Conservation (phyloP, 2,888 invertebrate species). For the Imbricaverruca yamaguchii region DNA sequence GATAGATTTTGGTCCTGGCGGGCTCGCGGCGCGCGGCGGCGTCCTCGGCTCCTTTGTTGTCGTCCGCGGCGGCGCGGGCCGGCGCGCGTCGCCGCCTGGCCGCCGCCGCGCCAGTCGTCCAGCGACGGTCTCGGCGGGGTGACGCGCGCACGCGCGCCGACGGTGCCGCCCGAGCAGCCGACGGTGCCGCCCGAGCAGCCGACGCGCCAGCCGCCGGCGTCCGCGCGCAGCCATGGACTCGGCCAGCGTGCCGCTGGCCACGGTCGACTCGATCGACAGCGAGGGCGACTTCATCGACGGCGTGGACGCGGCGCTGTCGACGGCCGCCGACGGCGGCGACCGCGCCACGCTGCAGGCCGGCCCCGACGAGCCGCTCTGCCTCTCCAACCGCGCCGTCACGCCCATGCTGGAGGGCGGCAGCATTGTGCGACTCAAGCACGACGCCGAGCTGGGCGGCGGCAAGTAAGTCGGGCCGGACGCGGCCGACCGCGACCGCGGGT, state of each 20-base stretch:
- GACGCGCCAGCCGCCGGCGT: not conserved
- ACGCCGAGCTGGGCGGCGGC: not conserved
- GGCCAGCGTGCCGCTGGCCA: slow-evolving; percentile 20
- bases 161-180: not conserved
- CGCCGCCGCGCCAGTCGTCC: not conserved
- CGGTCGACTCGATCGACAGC: slow-evolving; percentile 21
- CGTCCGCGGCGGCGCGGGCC: not conserved
- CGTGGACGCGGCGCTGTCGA: slow-evolving; percentile 12
- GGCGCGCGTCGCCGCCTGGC: not conserved
- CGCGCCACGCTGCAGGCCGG: not conserved
- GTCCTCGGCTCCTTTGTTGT: not conserved
- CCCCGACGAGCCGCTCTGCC: not conserved
- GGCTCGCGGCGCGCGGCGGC: not conserved
- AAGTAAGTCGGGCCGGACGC: not conserved
- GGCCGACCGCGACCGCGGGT: no score
- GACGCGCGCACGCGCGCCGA: not conserved
- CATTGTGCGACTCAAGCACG: not conserved
- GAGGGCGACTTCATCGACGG: slow-evolving; percentile 15
- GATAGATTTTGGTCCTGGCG: not conserved
- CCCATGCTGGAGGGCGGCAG: slow-evolving; percentile 13
- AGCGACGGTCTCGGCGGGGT: not conserved
- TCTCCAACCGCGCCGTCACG: slow-evolving; percentile 20
- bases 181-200: not conserved
- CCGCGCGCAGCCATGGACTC: slow-evolving; percentile 13
- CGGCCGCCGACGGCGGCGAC: not conserved